These are phyloP conservation scores for Cryptoleucopteryx plumbea DNA, from an alignment of 2,113 vertebrate species.

Conservation along the genomic window DNA sequence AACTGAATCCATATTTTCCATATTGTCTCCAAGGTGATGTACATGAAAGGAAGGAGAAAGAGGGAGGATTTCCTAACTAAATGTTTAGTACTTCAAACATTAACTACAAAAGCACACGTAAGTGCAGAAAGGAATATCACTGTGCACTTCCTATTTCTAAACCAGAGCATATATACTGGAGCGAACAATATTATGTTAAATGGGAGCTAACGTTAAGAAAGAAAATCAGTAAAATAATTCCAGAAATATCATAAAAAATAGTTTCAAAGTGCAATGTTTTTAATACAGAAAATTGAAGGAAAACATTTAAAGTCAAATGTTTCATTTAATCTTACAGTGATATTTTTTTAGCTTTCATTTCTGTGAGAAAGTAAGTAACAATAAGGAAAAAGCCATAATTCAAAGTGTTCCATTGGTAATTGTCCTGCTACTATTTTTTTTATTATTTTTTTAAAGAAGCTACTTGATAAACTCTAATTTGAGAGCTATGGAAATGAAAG, in stretches of 20 bases:
- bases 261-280: background rate
- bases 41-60: background rate
- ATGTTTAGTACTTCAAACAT: background rate
- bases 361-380: background rate
- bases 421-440: background rate
- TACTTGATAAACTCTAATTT: background rate
- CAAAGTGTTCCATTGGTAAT: background rate
- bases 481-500: background rate
- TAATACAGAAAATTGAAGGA: background rate
- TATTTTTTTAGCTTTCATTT: background rate
- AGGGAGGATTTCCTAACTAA: background rate
- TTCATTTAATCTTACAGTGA: background rate
- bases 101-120: background rate
- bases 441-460: background rate
- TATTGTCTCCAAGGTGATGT: background rate
- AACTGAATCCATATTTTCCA: background rate
- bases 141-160: background rate
- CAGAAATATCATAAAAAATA: background rate
- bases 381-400: background rate
- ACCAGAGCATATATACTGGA: rapidly evolving
- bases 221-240: background rate
- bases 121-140: background rate
- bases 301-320: background rate
- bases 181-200: background rate
- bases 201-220: background rate